Base-by-base conservation (phyloP, 2,888 invertebrate genomes). In the Blastobasis adustella region DNA sequence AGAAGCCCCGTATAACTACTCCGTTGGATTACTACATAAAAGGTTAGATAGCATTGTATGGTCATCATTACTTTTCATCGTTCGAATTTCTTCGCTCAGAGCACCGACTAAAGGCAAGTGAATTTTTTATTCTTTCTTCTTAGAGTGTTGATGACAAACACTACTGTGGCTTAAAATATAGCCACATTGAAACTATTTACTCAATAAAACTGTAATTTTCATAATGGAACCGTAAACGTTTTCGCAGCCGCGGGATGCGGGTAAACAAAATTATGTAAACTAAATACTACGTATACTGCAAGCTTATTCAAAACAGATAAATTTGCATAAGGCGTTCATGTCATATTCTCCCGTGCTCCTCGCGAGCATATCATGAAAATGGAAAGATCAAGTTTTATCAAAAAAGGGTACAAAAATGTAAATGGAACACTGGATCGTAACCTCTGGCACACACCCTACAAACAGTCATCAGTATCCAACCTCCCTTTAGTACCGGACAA, bases 401-500 rank as follows among this genome's bases (percentile, higher is more conserved):
- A 63, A 69, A 70, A 69, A 65, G 63, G 63, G 64, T 65, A 69
- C 58, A 47, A 72, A 72, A 71, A 78, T 76, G 71, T 73, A 73
- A 76, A 79, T 70, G 65, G 60, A 58, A 63, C 65, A 65, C 61
- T 66, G 66, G 68, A 67, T 67, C 65, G 65, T 67, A 69, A 66
- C 64, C 68, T 64, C 62, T 57, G 58, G 63, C 65, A 60, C 61
- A 65, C 59, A 65, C 59, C 61, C 73, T 67, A 76, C 83, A 82
- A 84, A 81, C 78, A 81, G 78, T 82, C 80, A 82, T 82, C 79
- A 80, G 72, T 58, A 61, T 63, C 66, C 65, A 62, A 67, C 66
- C 66, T 68, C 69, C 72, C 65, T 64, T 23, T 23, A 71, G 71
- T 78, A 76, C 77, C 72, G 78, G 79, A 82, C 81, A 82, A 82